Conservation (phyloP, 2,113 vertebrate genomes). For the Pontoporia blainvillei region DNA sequence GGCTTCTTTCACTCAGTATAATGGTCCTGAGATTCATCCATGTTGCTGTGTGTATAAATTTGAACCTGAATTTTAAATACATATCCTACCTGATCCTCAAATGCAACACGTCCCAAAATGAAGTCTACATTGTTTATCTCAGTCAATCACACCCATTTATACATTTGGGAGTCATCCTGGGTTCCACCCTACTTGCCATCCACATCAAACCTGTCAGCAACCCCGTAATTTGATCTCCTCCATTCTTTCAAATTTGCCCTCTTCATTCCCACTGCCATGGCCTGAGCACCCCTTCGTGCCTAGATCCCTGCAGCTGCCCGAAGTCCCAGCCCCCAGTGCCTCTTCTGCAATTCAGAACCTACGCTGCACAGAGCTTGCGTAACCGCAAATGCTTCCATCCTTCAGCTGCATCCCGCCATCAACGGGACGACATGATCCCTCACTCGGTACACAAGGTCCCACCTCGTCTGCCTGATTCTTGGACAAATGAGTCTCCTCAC, state of each 20-base stretch:
- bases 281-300: not conserved
- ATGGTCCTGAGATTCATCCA: not conserved
- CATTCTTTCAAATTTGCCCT: not conserved
- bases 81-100: not conserved
- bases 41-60: not conserved
- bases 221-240: not conserved
- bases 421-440: not conserved
- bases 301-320: not conserved
- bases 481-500: not conserved
- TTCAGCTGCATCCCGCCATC: not conserved
- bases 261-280: not conserved
- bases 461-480: not conserved
- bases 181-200: not conserved
- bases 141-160: not conserved
- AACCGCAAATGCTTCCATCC: rapidly evolving
- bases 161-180: not conserved
- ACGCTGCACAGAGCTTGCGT: not conserved
- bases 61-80: not conserved
- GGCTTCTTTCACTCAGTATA: not conserved
- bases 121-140: not conserved
- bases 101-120: not conserved
- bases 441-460: no score
- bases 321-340: not conserved
- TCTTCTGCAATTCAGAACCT: not conserved
- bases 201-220: not conserved